Conservation (phyloP, 1,140 invertebrate genomes). For the Plutomurus gul region DNA sequence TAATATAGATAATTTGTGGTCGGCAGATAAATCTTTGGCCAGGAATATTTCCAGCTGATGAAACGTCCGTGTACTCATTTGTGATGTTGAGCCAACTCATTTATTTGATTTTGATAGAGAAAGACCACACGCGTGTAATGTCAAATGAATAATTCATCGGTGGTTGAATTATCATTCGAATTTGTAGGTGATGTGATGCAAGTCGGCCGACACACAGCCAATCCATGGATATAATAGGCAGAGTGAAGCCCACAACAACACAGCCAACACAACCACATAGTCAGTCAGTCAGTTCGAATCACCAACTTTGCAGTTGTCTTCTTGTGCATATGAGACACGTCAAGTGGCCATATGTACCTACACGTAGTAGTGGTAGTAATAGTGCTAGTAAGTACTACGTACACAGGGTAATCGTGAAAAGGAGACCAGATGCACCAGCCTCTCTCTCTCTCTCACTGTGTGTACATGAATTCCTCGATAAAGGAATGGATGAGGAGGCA, state of each 20-base stretch:
- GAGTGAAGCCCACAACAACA: not conserved
- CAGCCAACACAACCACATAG: not conserved
- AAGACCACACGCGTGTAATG: constrained; percentile 52
- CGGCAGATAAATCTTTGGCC: not conserved
- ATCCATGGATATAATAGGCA: too few species aligned
- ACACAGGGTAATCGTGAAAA: too few species aligned
- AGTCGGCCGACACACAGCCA: not conserved
- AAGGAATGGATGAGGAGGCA: not conserved
- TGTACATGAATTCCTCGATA: too few species aligned
- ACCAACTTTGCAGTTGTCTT: not conserved
- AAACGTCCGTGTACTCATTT: not conserved
- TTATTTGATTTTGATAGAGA: constrained; percentile 50
- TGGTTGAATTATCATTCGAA: constrained; percentile 43
- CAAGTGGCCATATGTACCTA: not conserved
- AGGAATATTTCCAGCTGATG: not conserved
- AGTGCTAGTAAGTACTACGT: too few species aligned
- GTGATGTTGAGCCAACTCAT: constrained; percentile 39
- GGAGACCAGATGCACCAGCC: too few species aligned
- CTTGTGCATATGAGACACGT: not conserved
- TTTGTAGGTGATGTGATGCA: constrained; percentile 36
- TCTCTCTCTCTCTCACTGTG: too few species aligned
- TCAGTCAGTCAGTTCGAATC: not conserved
- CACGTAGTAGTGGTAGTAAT: not conserved
- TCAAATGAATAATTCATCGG: constrained; percentile 54
- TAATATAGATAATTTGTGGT: too few species aligned